These are phyloP conservation scores for Halictus rubicundus DNA, from an alignment of 1,140 invertebrate genomes.

Conservation along the genomic window DNA sequence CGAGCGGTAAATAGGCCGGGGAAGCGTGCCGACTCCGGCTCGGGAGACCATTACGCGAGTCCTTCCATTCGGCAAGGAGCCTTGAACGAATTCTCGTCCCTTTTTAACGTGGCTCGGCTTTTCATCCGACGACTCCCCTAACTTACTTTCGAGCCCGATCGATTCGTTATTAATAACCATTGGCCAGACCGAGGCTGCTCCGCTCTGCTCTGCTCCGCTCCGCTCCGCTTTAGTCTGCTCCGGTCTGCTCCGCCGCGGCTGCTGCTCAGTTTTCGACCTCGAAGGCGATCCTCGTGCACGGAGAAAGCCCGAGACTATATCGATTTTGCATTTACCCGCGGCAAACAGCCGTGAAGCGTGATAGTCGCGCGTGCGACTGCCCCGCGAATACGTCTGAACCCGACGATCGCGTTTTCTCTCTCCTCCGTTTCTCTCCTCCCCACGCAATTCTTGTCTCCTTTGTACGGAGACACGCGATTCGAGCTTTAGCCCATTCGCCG, in stretches of 20 bases:
- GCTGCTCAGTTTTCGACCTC: slow-evolving; percentile 69
- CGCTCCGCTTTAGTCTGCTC: too few relatives aligned
- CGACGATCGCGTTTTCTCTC: slow-evolving; percentile 2
- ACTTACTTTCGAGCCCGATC: slow-evolving; percentile 46
- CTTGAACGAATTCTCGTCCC: slow-evolving; percentile 4
- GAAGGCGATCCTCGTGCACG: slow-evolving; percentile 69
- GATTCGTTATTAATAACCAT: slow-evolving; percentile 72
- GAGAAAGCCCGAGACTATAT: slow-evolving; percentile 69
- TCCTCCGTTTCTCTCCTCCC: too few relatives aligned
- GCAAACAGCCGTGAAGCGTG: slow-evolving; percentile 77
- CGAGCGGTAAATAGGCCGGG: not conserved
- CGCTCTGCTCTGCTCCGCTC: too few relatives aligned
- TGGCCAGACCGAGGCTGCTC: slow-evolving; percentile 58
- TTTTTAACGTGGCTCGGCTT: slow-evolving; percentile 32
- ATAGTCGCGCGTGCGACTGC: slow-evolving; percentile 78
- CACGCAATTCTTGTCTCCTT: not conserved
- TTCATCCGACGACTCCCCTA: slow-evolving; percentile 13
- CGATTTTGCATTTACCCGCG: slow-evolving; percentile 76
- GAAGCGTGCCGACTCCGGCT: not conserved
- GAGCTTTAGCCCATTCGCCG: slow-evolving; percentile 13
- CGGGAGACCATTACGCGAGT: not conserved
- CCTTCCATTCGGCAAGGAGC: not conserved
- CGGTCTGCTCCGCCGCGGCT: too few relatives aligned
- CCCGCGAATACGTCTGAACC: slow-evolving; percentile 45
- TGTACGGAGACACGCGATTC: slow-evolving; percentile 38